Base-by-base conservation (phyloP, 2,888 invertebrate species). In the Carpatolechia fugitivella region DNA sequence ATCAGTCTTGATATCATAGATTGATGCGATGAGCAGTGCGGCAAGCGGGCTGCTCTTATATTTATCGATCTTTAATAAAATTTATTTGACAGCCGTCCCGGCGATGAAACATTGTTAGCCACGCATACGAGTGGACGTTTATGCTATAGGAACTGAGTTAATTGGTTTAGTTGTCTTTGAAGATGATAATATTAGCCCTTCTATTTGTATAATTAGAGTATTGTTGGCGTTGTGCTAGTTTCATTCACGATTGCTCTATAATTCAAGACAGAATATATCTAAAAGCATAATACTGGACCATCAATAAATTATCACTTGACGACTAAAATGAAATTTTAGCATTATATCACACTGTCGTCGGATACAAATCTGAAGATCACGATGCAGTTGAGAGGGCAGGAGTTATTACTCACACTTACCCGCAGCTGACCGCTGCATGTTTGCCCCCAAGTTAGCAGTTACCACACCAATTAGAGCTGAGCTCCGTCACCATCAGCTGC, bases 311-410 rank as follows among this genome's bases (percentile, higher is more conserved):
- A 47, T 30, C 47, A 47, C 47, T 14, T 31, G 8, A 16, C 14
- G 11, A 16, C 31, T 0, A 47, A 47, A 18, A 16, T 16, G 16
- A 5, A 49, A 35, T 41, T 48, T 29, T 6, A 50, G 38, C 36
- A 29, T 50, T 20, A 38, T 38, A 10, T 36, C 7, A 55, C 53
- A 40, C 33, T 0, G 41, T n/a, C 38, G 31, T 30, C 14, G 31
- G 13, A 50, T 59, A 58, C 57, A 58, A 48, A 61, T 68, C 58
- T 54, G 58, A 54, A 47, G 62, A 57, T 66, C 68, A 68, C 58
- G 50, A 20, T 8, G 33, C 20, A 18, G 31, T 14, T 29, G n/a
- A 35, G 36, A 35, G 18, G 8, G 48, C 14, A 11, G 29, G 29
- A 20, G 11, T 29, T 29, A 50, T 50, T 38, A 50, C 50, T 16